Conservation (phyloP, 1,140 invertebrate species). For the Pseudoatta argentina region DNA sequence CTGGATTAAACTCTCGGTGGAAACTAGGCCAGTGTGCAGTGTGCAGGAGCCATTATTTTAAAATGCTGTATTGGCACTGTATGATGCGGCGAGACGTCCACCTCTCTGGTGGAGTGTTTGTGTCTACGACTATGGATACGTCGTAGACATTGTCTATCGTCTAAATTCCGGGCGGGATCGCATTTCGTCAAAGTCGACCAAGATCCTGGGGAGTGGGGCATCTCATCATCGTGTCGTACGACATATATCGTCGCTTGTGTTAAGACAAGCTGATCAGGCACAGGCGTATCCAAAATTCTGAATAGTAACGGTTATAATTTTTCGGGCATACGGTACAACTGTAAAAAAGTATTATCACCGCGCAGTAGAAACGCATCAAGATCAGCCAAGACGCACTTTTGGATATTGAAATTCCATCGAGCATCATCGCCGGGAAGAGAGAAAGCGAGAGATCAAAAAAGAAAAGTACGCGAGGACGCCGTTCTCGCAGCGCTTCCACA, state of each 20-base stretch:
- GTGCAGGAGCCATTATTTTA: no score
- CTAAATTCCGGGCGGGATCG: not conserved
- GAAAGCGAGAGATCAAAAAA: not conserved
- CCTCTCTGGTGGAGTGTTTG: constrained; percentile 1
- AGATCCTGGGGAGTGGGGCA: not conserved
- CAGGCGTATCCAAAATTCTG: not conserved
- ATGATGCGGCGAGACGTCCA: constrained; percentile 10
- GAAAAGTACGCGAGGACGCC: constrained; percentile 12
- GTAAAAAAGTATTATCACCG: no score
- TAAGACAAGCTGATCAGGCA: no score
- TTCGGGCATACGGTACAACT: constrained; percentile 3
- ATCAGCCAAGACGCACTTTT: constrained; percentile 6
- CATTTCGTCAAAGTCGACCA: not conserved
- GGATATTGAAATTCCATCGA: not conserved
- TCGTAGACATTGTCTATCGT: not conserved
- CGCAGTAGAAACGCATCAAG: no score
- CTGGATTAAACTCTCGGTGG: no score
- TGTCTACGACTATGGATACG: constrained; percentile 1
- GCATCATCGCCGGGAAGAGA: constrained; percentile 34
- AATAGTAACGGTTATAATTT: constrained; percentile 6
- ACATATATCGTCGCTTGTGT: not conserved
- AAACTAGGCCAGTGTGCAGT: no score
- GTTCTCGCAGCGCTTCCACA: not conserved
- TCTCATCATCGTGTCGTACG: not conserved
- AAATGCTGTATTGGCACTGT: no score